Percentiles rank a stretch among this genome's conserved stretches.
These are phyloP conservation scores for Acanthosepion esculentum DNA, from an alignment of 2,888 invertebrate genomes.

Conservation along the genomic window DNA sequence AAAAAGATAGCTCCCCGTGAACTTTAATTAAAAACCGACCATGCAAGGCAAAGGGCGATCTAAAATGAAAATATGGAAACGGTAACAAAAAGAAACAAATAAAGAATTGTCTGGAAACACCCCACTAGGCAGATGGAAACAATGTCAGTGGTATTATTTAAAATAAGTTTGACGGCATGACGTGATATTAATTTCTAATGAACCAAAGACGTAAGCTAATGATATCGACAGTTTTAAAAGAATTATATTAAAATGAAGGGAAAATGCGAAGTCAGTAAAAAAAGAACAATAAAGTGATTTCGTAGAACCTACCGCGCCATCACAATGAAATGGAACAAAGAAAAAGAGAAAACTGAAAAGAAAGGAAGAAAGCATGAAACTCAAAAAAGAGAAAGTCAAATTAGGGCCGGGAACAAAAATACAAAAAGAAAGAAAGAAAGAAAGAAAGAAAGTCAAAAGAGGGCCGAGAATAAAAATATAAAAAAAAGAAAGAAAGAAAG, in stretches of 20 bases:
- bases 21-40: constrained; percentile 7
- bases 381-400: too few species aligned
- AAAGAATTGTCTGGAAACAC: not conserved
- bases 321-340: not conserved
- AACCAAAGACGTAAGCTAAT: not conserved
- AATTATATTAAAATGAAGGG: not conserved
- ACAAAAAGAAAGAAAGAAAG: not conserved
- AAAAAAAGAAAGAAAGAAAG: not conserved
- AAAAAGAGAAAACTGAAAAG: not conserved
- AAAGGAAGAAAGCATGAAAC: too few species aligned
- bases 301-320: too few species aligned
- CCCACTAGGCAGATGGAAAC: not conserved
- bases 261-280: too few species aligned
- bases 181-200: not conserved
- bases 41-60: not conserved
- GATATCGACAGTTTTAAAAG: too few species aligned
- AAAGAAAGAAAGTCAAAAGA: not conserved
- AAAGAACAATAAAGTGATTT: too few species aligned
- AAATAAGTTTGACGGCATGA: not conserved
- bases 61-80: not conserved
- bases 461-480: too few species aligned
- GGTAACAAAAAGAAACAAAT: not conserved
- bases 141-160: not conserved
- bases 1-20: not conserved
- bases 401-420: too few species aligned